A percentile compares a stretch with the other conserved stretches of the same genome.
Conservation (phyloP, 2,797 vertebrate species). For the Momotus momota region DNA sequence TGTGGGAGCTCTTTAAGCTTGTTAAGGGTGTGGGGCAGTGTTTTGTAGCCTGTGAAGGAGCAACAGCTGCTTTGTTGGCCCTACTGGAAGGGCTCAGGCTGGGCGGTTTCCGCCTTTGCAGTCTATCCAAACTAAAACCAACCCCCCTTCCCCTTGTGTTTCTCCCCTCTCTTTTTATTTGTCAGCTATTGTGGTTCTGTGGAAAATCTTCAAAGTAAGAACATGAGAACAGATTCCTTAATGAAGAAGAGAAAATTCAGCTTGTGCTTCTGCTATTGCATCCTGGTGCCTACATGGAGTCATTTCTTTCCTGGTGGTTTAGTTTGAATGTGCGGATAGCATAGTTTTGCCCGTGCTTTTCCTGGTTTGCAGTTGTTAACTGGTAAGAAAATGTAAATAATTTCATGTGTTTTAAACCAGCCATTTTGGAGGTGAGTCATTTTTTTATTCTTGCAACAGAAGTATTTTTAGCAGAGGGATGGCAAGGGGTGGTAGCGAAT, state of each 20-base stretch:
- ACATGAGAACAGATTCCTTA: not conserved
- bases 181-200: not conserved
- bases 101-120: not conserved
- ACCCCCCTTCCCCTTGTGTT: rapidly evolving
- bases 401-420: not conserved
- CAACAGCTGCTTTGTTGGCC: not conserved
- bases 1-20: not conserved
- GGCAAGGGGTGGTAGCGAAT: not conserved
- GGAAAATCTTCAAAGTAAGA: not conserved
- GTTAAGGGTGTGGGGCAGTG: not conserved
- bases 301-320: not conserved
- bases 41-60: not conserved
- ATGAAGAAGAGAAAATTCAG: not conserved
- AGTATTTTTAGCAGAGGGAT: not conserved
- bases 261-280: not conserved
- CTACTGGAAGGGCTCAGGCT: not conserved
- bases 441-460: not conserved
- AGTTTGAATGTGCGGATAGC: too few species aligned
- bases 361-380: not conserved
- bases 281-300: not conserved
- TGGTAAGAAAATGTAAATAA: not conserved
- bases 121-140: not conserved
- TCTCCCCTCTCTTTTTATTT: too few species aligned
- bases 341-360: not conserved
- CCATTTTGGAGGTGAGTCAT: not conserved